phyloP scores from a whole-genome alignment of 1,140 invertebrate genomes.

The Drosophila teissieri region DNA sequence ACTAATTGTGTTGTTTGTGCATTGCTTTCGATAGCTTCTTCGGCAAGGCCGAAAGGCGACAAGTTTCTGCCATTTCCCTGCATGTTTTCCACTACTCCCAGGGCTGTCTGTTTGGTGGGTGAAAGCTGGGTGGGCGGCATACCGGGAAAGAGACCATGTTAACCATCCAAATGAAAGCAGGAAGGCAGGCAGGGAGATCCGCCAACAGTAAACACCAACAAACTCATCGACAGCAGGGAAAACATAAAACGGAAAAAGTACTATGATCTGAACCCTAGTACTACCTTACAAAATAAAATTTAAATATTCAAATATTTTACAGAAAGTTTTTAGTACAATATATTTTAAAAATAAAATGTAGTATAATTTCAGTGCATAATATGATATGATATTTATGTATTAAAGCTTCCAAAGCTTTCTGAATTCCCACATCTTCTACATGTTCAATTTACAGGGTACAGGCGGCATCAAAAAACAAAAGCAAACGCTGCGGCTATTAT shows the following conservation, averaged over 20 bases:
- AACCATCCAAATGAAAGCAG: slow-evolving; percentile 39
- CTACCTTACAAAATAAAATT: too few relatives aligned
- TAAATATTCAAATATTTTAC: too few relatives aligned
- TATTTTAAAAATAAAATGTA: too few relatives aligned
- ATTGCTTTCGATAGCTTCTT: slow-evolving; percentile 31
- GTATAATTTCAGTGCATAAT: too few relatives aligned
- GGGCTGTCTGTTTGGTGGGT: slow-evolving; percentile 35
- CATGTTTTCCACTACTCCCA: slow-evolving; percentile 53
- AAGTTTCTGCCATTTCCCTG: slow-evolving; percentile 74
- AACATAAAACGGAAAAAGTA: slow-evolving; percentile 24
- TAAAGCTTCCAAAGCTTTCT: neutral
- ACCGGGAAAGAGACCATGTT: slow-evolving; percentile 18
- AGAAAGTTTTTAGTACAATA: too few relatives aligned
- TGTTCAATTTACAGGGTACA: neutral
- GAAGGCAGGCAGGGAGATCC: slow-evolving; percentile 27
- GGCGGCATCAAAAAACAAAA: slow-evolving; percentile 47
- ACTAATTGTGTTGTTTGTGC: slow-evolving; percentile 71
- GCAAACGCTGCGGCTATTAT: slow-evolving; percentile 50
- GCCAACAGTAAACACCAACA: slow-evolving; percentile 47
- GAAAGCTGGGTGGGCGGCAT: neutral
- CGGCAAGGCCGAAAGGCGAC: slow-evolving; percentile 54
- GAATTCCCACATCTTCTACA: neutral
- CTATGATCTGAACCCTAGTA: neutral
- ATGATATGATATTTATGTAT: neutral
- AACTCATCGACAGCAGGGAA: slow-evolving; percentile 30